phyloP scores from a whole-genome alignment of 1,140 invertebrate genomes.

The Conus ventricosus region DNA sequence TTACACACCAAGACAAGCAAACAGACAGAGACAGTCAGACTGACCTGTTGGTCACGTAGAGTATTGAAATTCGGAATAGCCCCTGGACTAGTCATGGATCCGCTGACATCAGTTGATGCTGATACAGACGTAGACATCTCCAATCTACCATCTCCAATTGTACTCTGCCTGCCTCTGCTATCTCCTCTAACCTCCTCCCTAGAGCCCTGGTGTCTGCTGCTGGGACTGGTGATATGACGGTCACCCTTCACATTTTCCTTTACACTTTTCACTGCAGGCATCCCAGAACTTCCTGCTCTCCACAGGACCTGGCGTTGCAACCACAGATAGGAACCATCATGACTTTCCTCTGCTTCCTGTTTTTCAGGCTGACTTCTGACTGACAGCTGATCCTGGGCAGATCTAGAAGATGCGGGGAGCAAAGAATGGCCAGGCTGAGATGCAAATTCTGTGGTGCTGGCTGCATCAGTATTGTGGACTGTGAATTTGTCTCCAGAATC shows the following conservation, averaged over 20 bases:
- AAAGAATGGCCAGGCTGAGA: not conserved
- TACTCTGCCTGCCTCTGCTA: not conserved
- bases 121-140: constrained; percentile 1
- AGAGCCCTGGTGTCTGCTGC: not conserved
- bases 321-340: constrained; percentile 33
- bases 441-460: not conserved
- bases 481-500: not conserved
- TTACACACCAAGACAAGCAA: too few relatives aligned
- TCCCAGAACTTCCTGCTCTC: not conserved
- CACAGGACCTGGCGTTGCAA: constrained; percentile 11
- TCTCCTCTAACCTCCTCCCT: not conserved
- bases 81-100: constrained; percentile 48
- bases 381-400: not conserved
- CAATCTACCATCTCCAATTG: not conserved
- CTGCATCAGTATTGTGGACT: not conserved
- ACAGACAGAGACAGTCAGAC: not conserved
- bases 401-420: not conserved
- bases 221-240: not conserved
- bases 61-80: constrained; percentile 59
- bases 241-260: not conserved
- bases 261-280: not conserved
- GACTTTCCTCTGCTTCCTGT: constrained; percentile 2
- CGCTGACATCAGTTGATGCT: constrained; percentile 36
- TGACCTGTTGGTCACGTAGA: constrained; percentile 64
- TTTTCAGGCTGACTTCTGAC: not conserved